Percentiles rank a stretch among this genome's conserved stretches.
Evolutionary conservation across 2,888 invertebrate species (phyloP).

Genomic region (Tromatobia lineatoria): DNA sequence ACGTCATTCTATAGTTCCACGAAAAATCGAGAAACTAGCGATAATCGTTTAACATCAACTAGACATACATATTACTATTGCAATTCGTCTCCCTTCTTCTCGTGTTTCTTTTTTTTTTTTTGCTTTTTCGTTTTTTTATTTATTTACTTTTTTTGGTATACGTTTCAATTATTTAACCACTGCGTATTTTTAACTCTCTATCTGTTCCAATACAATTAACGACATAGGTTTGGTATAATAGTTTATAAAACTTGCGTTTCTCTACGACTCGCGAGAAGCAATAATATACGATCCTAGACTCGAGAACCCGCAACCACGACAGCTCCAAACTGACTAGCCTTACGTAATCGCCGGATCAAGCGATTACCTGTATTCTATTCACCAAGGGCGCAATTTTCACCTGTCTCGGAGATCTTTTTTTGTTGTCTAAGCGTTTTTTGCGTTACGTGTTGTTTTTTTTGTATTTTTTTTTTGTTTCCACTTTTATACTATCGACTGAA

Average conservation of each 20-base stretch:
- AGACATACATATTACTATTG: slow-evolving; percentile 65
- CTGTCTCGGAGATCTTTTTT: slow-evolving; percentile 12
- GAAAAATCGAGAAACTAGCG: slow-evolving; percentile 63
- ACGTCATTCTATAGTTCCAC: slow-evolving; percentile 43
- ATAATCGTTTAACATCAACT: slow-evolving; percentile 64
- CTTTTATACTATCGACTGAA: slow-evolving; percentile 36
- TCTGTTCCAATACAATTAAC: slow-evolving; percentile 39
- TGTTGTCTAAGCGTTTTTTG: slow-evolving; percentile 37
- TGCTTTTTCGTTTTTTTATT: slow-evolving; percentile 31
- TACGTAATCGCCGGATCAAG: slow-evolving; percentile 78
- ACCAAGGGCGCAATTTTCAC: slow-evolving; percentile 43
- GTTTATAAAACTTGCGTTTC: slow-evolving; percentile 67
- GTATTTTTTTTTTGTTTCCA: background rate
- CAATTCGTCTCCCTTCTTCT: slow-evolving; percentile 50
- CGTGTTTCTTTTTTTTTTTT: slow-evolving; percentile 36
- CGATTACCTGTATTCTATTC: slow-evolving; percentile 31
- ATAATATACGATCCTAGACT: slow-evolving; percentile 56
- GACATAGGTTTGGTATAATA: slow-evolving; percentile 67
- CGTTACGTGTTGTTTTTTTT: slow-evolving; percentile 30
- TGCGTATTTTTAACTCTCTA: slow-evolving; percentile 37
- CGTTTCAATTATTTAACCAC: slow-evolving; percentile 64
- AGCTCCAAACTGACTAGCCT: slow-evolving; percentile 79
- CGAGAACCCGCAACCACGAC: slow-evolving; percentile 27
- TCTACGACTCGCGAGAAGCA: slow-evolving; percentile 57
- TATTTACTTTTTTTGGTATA: slow-evolving; percentile 65